Base-by-base conservation (phyloP, 2,888 invertebrate species). In the Volucella bombylans region DNA sequence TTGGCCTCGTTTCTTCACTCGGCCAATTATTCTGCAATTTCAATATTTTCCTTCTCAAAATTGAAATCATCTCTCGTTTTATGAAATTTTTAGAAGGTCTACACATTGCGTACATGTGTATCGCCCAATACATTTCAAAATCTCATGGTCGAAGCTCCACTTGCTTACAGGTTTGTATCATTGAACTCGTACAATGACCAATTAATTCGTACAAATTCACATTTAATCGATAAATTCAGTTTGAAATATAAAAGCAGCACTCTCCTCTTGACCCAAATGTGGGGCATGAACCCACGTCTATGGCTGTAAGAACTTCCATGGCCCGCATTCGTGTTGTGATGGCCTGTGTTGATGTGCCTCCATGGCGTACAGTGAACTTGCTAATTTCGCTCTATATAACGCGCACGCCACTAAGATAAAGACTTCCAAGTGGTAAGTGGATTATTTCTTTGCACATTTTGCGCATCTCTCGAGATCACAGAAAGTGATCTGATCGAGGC, bases 291-390 rank as follows among this genome's bases (percentile, higher is more conserved):
- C 65, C 50, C 43, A 45, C 12, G 12, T 15, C 18, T 52, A 18
- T 52, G 14, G 4, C 47, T 45, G 49, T 65, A 62, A 43, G 61
- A 50, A 23, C 14, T n/a, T 15, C 23, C 59, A 38, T 38, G 50
- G 61, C 31, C 31, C 18, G 41, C 18, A 8, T 14, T 12, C 18
- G 45, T 49, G 62, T 31, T 47, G 39, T 31, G 31, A 31, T 31
- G 31, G 31, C 6, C 31, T 31, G 6, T 31, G 31, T 4, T 31
- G 31, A 31, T 31, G 31, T 31, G 31, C 31, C 31, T 6, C 6
- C 6, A 31, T 43, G 45, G 55, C 72, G 79, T 73, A 38, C 82
- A 79, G 18, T 74, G 82, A 83, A 83, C 79, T 83, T 81, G 76
- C 39, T 65, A 76, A 81, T 64, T 69, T 62, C 49, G 62, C 31